Conservation (phyloP, 2,888 invertebrate genomes). For the Euzophera pinguis region DNA sequence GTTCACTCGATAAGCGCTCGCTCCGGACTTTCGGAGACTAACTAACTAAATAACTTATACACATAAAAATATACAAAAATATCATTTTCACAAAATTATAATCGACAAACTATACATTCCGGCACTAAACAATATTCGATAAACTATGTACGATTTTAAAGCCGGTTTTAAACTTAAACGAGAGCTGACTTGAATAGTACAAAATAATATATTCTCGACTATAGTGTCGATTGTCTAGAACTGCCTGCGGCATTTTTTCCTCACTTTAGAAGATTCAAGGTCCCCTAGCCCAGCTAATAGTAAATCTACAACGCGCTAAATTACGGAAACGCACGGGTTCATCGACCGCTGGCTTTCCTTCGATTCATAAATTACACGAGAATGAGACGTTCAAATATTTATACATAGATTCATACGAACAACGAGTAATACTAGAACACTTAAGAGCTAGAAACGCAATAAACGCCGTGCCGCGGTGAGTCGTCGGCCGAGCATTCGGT, state of each 20-base stretch:
- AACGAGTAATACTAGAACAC: slow-evolving; percentile 80
- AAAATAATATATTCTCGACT: slow-evolving; percentile 74
- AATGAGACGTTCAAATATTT: slow-evolving; percentile 79
- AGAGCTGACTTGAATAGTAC: slow-evolving; percentile 76
- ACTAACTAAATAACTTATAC: slow-evolving; percentile 73
- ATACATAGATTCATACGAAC: slow-evolving; percentile 80
- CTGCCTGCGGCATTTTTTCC: slow-evolving; percentile 71
- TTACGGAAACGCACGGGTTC: slow-evolving; percentile 62
- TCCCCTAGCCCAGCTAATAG: slow-evolving; percentile 80
- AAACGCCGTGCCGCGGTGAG: slow-evolving; percentile 61
- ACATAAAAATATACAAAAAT: slow-evolving; percentile 80
- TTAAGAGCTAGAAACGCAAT: slow-evolving; percentile 68
- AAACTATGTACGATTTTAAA: slow-evolving; percentile 73
- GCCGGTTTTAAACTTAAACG: slow-evolving; percentile 76
- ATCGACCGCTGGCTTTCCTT: slow-evolving; percentile 59
- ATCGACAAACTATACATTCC: slow-evolving; percentile 75
- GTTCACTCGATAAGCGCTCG: slow-evolving; percentile 51
- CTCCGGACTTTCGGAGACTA: slow-evolving; percentile 49
- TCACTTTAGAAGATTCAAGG: slow-evolving; percentile 74
- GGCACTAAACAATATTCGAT: slow-evolving; percentile 74
- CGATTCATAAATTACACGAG: slow-evolving; percentile 77
- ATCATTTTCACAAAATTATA: slow-evolving; percentile 79
- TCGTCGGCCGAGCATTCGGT: slow-evolving; percentile 67
- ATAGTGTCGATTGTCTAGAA: slow-evolving; percentile 79
- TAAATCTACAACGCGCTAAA: slow-evolving; percentile 77